Evolutionary conservation across 2,113 vertebrate species (phyloP).

Genomic region (Tychaedon coryphoeus): DNA sequence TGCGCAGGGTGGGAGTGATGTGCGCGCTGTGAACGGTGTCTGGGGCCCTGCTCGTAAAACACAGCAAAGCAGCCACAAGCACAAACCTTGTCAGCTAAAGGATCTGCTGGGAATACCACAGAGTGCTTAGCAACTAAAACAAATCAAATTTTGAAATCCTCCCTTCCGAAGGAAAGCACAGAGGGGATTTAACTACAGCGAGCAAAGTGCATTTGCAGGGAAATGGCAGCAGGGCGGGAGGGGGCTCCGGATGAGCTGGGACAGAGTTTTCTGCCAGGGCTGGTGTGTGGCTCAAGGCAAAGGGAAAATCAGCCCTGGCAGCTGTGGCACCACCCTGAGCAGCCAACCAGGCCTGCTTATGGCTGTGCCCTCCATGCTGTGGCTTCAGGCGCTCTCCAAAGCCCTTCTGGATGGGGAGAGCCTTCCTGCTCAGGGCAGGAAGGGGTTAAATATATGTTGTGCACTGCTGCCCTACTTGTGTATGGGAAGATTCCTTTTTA

Average conservation of each 20-base stretch:
- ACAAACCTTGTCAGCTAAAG: constrained; percentile 37
- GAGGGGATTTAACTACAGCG: background rate
- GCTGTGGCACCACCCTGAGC: background rate
- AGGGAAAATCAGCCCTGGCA: background rate
- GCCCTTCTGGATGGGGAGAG: background rate
- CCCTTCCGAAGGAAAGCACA: background rate
- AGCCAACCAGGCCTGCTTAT: rapidly evolving
- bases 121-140: constrained; percentile 24
- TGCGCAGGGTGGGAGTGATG: background rate
- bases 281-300: background rate
- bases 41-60: constrained; percentile 25
- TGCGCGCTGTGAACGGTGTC: background rate
- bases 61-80: constrained; percentile 21
- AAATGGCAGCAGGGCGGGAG: background rate
- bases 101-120: constrained; percentile 38
- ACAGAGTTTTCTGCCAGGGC: rapidly evolving
- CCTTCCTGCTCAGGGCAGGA: background rate
- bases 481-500: constrained; percentile 44
- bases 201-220: background rate
- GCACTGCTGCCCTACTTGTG: background rate
- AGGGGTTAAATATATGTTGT: background rate
- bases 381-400: background rate
- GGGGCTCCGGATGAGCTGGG: background rate
- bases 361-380: background rate
- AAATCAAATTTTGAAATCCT: constrained; percentile 56